These are phyloP conservation scores for Marcusenius ussheri DNA, from an alignment of 2,113 vertebrate species.

Conservation along the genomic window DNA sequence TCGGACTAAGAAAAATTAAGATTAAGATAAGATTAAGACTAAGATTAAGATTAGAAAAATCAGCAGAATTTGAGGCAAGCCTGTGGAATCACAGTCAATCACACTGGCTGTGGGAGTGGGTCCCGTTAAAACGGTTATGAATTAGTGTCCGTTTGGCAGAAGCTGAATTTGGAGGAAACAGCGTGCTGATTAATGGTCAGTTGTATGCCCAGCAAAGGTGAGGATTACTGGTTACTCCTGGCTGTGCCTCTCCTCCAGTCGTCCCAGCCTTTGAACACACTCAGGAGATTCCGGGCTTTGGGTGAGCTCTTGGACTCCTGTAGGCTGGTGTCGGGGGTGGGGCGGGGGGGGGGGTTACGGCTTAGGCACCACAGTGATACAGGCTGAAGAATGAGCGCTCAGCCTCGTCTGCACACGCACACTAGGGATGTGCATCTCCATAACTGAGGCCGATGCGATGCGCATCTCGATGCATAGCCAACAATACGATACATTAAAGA, in stretches of 20 bases:
- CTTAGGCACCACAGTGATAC: slow-evolving; percentile 7
- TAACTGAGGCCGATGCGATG: no score
- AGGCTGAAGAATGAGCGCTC: neutral
- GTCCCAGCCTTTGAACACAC: slow-evolving; percentile 72
- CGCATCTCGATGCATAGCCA: no score
- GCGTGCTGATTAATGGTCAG: slow-evolving; percentile 30
- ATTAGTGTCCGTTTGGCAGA: neutral
- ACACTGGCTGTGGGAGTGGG: neutral
- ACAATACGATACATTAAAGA: no score
- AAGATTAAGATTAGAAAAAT: neutral
- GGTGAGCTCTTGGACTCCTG: slow-evolving; percentile 57
- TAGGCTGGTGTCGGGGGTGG: slow-evolving; percentile 65
- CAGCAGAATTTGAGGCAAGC: neutral
- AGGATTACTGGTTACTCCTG: slow-evolving; percentile 72
- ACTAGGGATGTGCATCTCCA: no score
- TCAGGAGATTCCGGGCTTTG: slow-evolving; percentile 73
- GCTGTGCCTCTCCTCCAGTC: slow-evolving; percentile 70
- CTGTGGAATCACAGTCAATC: neutral
- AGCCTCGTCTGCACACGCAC: neutral
- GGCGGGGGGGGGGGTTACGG: slow-evolving; percentile 13
- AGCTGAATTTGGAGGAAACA: neutral
- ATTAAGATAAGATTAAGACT: no score
- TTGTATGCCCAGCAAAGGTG: slow-evolving; percentile 72
- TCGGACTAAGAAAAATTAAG: neutral
- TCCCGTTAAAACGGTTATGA: neutral